These are phyloP conservation scores for Caenorhabditis plicata DNA, from an alignment of 2,888 invertebrate genomes.

Conservation along the genomic window DNA sequence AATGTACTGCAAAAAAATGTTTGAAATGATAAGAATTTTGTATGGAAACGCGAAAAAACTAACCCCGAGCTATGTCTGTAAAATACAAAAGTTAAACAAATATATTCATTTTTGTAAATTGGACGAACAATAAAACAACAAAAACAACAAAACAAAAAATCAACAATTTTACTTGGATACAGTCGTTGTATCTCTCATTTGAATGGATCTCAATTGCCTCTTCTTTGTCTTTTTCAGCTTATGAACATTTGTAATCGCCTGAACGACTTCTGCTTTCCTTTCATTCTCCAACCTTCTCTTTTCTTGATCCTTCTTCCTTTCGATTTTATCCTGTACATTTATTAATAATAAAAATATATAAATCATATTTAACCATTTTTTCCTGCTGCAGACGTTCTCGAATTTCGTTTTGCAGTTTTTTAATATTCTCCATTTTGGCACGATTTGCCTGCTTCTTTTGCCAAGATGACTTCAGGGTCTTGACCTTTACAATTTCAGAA, in stretches of 20 bases:
- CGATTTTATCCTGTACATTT: constrained; percentile 31
- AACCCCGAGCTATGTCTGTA: too few species aligned
- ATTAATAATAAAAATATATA: constrained; percentile 1
- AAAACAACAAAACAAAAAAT: background rate
- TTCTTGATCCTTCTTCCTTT: constrained; percentile 54
- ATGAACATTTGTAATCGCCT: constrained; percentile 56
- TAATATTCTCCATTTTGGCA: constrained; percentile 44
- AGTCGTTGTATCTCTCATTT: constrained; percentile 52
- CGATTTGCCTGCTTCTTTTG: constrained; percentile 53
- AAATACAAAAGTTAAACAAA: background rate
- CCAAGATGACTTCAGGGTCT: constrained; percentile 51
- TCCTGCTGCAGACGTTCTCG: constrained; percentile 31
- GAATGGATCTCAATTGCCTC: constrained; percentile 55
- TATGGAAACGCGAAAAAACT: too few species aligned
- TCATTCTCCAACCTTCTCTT: constrained; percentile 56
- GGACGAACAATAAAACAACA: background rate
- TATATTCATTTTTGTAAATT: background rate
- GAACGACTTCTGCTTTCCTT: constrained; percentile 59
- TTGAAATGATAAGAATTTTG: too few species aligned
- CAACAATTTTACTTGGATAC: constrained; percentile 15
- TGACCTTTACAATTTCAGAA: constrained; percentile 45
- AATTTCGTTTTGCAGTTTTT: constrained; percentile 35
- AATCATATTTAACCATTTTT: constrained; percentile 4
- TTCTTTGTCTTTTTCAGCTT: constrained; percentile 61
- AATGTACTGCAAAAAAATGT: too few species aligned